A percentile compares a stretch with the other conserved stretches of the same genome.
Evolutionary conservation across 2,888 invertebrate genomes (phyloP).

Genomic region (Agrotis exclamationis): DNA sequence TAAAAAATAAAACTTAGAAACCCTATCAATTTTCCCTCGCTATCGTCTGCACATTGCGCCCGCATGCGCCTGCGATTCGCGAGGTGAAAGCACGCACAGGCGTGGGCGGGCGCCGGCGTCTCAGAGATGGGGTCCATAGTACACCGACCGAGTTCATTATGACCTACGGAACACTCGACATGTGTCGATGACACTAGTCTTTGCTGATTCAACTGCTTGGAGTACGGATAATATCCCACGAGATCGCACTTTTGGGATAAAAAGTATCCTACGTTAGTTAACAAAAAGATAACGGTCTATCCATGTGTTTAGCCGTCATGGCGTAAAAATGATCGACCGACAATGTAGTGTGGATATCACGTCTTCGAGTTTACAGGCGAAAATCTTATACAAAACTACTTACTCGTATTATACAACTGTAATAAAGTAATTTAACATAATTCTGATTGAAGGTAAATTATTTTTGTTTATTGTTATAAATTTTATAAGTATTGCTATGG

Average conservation of each 20-base stretch:
- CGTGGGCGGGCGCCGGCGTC: constrained; percentile 73
- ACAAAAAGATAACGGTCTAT: neutral
- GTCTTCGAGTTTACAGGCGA: neutral
- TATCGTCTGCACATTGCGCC: constrained; percentile 50
- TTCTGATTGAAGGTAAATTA: no score
- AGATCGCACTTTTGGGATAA: neutral
- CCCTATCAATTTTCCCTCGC: constrained; percentile 1
- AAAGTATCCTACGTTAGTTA: neutral
- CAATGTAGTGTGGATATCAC: neutral
- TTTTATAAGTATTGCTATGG: no score
- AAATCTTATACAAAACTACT: neutral
- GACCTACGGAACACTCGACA: constrained; percentile 37
- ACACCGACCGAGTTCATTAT: constrained; percentile 39
- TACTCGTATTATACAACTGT: no score
- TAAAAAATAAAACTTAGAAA: neutral
- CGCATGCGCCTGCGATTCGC: constrained; percentile 63
- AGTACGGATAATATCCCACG: neutral
- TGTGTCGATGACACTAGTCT: constrained; percentile 45
- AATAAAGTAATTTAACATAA: no score
- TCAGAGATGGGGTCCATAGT: constrained; percentile 66
- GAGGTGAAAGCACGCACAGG: constrained; percentile 79
- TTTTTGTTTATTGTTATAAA: no score
- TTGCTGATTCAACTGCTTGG: neutral
- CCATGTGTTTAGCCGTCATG: no score
- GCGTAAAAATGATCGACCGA: no score